These are phyloP conservation scores for Sebastiscus tertius DNA, from an alignment of 2,797 vertebrate genomes.

Conservation along the genomic window DNA sequence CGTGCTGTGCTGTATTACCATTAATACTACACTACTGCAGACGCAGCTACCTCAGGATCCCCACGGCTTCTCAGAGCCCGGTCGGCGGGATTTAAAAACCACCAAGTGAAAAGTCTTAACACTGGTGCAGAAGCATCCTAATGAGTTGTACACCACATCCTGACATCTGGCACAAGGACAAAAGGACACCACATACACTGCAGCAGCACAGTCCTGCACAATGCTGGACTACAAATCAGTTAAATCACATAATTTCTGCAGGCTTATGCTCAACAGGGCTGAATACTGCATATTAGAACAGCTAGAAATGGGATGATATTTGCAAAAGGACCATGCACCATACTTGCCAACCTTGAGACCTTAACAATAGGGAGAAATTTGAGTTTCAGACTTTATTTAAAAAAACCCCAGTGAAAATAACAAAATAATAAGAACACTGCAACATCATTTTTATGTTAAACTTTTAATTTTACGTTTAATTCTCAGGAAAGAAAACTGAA, in stretches of 20 bases:
- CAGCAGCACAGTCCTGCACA: conserved; percentile 39
- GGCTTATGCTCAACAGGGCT: not conserved
- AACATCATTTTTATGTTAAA: too few species aligned
- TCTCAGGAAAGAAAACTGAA: too few species aligned
- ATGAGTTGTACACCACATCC: conserved; percentile 53
- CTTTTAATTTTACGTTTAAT: too few species aligned
- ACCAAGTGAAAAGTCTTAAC: conserved; percentile 29
- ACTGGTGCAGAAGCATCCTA: conserved; percentile 40
- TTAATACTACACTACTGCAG: conserved; percentile 37
- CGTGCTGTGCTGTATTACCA: conserved; percentile 38
- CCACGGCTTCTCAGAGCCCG: not conserved
- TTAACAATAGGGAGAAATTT: too few species aligned
- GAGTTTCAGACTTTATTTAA: too few species aligned
- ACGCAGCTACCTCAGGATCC: conserved; percentile 34
- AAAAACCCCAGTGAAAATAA: too few species aligned
- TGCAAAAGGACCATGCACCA: too few species aligned
- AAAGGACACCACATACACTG: conserved; percentile 55
- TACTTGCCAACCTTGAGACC: too few species aligned
- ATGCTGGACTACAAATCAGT: conserved; percentile 62
- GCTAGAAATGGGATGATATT: not conserved
- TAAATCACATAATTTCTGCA: conserved; percentile 26
- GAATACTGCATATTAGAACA: not conserved
- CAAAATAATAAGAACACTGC: too few species aligned
- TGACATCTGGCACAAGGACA: conserved; percentile 74
- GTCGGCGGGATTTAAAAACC: conserved; percentile 32